Base-by-base conservation (phyloP, 2,888 invertebrate species). In the Anticlea derivata region DNA sequence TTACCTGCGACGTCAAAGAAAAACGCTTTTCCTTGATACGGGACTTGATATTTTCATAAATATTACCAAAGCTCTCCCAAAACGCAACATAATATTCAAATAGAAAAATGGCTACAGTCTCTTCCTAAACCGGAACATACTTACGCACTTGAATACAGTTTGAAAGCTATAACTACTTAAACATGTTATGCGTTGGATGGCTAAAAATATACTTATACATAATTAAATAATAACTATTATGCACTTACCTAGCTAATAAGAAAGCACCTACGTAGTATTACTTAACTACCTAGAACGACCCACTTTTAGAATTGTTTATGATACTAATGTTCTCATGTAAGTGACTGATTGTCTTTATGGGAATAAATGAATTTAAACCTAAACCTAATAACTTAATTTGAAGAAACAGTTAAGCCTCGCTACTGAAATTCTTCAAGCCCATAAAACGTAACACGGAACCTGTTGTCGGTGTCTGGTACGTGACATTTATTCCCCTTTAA, bases 401-500 rank as follows among this genome's bases (percentile, higher is more conserved):
- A n/a, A 11, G 5, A 13, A 31, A 44, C 31, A 39, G 29, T 48
- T 29, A 10, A 10, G 10, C 39, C 44, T 8, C 6, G 10, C 11
- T 46, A 30, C 26, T 39, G 37, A 12, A 10, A 38, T 49, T 43
- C 37, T 13, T 24, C 31, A 1, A 20, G 26, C 7, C 12, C 23
- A 39, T 34, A 26, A 37, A 31, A 38, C 44, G 44, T 8, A 10
- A 13, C 30, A 23, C 22, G 12, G 27, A 37, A 10, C 40, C 46
- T 27, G 30, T 41, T 41, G 51, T 41, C 22, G 20, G 40, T 46
- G 8, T 22, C 17, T 46, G 40, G n/a, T 41, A 20, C 41, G 43
- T 13, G 47, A 47, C 52, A 43, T 52, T 52, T 47, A 52, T 52
- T 52, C 31, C 37, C 30, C 31, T 29, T 30, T 43, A 35, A 23